These are phyloP conservation scores for Larimichthys crocea DNA, from an alignment of 2,113 vertebrate genomes.

Conservation along the genomic window DNA sequence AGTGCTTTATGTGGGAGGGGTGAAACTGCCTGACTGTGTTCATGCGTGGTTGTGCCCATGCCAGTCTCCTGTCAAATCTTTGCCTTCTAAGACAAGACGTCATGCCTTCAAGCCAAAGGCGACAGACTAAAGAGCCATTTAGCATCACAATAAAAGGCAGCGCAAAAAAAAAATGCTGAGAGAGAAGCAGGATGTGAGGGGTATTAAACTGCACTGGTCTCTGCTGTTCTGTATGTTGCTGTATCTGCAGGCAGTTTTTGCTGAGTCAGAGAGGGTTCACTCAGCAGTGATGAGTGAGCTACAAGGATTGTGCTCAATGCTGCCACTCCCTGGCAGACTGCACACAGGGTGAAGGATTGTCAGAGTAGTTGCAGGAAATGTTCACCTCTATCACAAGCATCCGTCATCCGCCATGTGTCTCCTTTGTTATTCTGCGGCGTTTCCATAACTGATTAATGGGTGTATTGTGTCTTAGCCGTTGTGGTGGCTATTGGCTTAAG, in stretches of 20 bases:
- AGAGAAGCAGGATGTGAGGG: background rate
- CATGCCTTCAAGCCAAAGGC: background rate
- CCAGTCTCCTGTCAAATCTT: slow-evolving; percentile 10
- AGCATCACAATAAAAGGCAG: background rate
- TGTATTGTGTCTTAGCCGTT: slow-evolving; percentile 52
- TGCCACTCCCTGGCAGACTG: slow-evolving; percentile 77
- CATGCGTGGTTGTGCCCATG: slow-evolving; percentile 11
- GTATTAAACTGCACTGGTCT: slow-evolving; percentile 17
- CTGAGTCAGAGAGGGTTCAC: slow-evolving; percentile 81
- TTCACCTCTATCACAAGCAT: slow-evolving; percentile 47
- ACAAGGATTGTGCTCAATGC: slow-evolving; percentile 59
- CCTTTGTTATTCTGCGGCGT: slow-evolving; percentile 36
- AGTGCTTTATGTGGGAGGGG: background rate
- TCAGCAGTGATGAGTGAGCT: slow-evolving; percentile 62
- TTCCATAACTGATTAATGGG: slow-evolving; percentile 63
- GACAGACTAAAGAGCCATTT: background rate
- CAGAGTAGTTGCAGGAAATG: slow-evolving; percentile 49
- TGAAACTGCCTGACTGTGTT: background rate
- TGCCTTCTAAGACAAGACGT: slow-evolving; percentile 1
- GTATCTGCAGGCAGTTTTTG: slow-evolving; percentile 71
- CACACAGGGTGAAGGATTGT: slow-evolving; percentile 28
- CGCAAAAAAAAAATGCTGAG: background rate
- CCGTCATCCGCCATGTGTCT: slow-evolving; percentile 33
- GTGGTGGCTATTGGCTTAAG: slow-evolving; percentile 47
- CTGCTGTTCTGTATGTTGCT: slow-evolving; percentile 37